These are phyloP conservation scores for Festucalex cinctus DNA, from an alignment of 2,113 vertebrate species.

Conservation along the genomic window DNA sequence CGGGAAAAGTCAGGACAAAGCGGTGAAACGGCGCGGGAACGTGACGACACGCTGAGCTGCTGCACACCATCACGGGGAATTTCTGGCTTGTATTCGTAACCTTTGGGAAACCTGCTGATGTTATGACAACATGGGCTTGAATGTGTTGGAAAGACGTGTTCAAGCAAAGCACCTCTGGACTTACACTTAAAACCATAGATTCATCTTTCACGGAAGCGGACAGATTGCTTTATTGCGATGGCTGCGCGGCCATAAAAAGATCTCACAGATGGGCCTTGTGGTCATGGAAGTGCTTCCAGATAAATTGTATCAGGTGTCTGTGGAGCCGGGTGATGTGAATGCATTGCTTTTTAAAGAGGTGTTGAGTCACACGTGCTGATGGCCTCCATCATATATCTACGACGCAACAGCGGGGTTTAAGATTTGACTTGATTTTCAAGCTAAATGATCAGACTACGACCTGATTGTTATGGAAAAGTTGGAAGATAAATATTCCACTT, in stretches of 20 bases:
- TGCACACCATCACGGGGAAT: slow-evolving; percentile 50
- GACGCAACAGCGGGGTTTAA: slow-evolving; percentile 4
- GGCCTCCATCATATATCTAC: neutral
- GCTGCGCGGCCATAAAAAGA: slow-evolving; percentile 8
- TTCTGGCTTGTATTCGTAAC: slow-evolving; percentile 68
- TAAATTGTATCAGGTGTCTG: slow-evolving; percentile 33
- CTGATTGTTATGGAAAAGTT: too few species aligned
- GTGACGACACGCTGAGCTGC: slow-evolving; percentile 42
- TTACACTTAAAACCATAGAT: slow-evolving; percentile 7
- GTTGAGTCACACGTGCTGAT: neutral
- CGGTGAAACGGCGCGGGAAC: slow-evolving; percentile 31
- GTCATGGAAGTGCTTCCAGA: slow-evolving; percentile 22
- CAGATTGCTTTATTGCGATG: slow-evolving; percentile 9
- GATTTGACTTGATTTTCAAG: slow-evolving; percentile 13
- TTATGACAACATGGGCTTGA: slow-evolving; percentile 26
- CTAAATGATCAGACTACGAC: neutral
- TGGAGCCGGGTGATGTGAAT: slow-evolving; percentile 17
- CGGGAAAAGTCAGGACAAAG: slow-evolving; percentile 47
- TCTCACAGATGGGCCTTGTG: slow-evolving; percentile 15
- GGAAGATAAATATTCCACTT: neutral
- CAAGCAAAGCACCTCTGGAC: slow-evolving; percentile 16
- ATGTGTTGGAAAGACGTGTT: slow-evolving; percentile 19
- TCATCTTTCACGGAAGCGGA: slow-evolving; percentile 5
- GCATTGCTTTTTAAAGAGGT: slow-evolving; percentile 1
- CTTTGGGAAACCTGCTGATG: slow-evolving; percentile 57